Conservation (phyloP, 2,797 vertebrate genomes). For the Urosaurus nigricauda region DNA sequence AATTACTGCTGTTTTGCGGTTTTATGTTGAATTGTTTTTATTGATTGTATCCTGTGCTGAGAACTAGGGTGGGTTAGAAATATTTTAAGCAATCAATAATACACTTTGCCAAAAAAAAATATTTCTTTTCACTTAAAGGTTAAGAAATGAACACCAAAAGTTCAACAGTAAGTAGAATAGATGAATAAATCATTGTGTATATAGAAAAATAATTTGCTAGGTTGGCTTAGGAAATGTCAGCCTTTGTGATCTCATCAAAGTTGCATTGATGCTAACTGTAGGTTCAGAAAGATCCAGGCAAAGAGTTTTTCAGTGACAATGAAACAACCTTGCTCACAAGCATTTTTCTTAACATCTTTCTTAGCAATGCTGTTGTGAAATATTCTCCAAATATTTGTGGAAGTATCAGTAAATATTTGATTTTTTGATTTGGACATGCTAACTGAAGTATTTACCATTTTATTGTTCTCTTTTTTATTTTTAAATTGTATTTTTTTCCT, state of each 20-base stretch:
- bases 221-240: neutral
- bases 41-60: neutral
- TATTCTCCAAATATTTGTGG: neutral
- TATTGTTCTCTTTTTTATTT: no score
- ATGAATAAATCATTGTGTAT: neutral
- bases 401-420: no score
- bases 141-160: neutral
- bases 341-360: neutral
- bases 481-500: no score
- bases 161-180: neutral
- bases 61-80: no score
- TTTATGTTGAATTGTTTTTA: neutral
- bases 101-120: no score
- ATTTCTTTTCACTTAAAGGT: neutral
- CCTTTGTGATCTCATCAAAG: neutral
- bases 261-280: neutral
- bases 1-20: neutral
- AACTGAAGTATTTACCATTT: no score
- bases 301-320: no score
- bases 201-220: neutral
- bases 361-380: neutral
- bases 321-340: neutral
- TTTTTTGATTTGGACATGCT: no score
- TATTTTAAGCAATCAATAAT: no score
- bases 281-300: neutral